Evolutionary conservation across 2,113 vertebrate species (phyloP).

Genomic region (Pseudorectes ferrugineus): DNA sequence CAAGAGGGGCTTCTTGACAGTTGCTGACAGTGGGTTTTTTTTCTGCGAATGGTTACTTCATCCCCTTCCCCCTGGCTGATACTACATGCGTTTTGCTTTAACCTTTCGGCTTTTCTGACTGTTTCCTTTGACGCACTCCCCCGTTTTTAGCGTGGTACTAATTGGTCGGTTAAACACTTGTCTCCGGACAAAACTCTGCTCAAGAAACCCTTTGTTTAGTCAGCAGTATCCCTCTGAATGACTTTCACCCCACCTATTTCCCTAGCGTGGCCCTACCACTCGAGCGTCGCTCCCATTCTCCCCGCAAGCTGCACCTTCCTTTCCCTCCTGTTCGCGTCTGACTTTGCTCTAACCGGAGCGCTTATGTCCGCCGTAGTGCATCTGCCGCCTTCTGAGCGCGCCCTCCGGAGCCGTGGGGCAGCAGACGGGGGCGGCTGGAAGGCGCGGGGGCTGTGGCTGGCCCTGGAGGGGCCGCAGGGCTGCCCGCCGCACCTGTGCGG

Average conservation of each 20-base stretch:
- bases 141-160: not conserved
- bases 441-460: no score
- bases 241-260: not conserved
- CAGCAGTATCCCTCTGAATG: no score
- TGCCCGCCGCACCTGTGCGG: not conserved
- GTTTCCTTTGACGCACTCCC: accelerated
- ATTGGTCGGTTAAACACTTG: not conserved
- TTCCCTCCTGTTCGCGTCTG: not conserved
- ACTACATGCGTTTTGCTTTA: not conserved
- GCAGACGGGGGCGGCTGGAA: not conserved
- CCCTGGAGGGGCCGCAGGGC: not conserved
- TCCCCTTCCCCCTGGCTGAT: accelerated
- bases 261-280: not conserved
- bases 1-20: not conserved
- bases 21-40: no score
- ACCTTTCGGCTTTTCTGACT: not conserved
- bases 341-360: not conserved
- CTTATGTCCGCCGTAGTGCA: accelerated
- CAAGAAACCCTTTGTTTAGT: not conserved
- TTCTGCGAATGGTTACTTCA: accelerated
- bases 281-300: not conserved
- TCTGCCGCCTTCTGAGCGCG: not conserved
- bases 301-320: not conserved
- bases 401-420: no score
- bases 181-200: not conserved